These are phyloP conservation scores for Coptotermes formosanus DNA, from an alignment of 1,140 invertebrate genomes.

Conservation along the genomic window DNA sequence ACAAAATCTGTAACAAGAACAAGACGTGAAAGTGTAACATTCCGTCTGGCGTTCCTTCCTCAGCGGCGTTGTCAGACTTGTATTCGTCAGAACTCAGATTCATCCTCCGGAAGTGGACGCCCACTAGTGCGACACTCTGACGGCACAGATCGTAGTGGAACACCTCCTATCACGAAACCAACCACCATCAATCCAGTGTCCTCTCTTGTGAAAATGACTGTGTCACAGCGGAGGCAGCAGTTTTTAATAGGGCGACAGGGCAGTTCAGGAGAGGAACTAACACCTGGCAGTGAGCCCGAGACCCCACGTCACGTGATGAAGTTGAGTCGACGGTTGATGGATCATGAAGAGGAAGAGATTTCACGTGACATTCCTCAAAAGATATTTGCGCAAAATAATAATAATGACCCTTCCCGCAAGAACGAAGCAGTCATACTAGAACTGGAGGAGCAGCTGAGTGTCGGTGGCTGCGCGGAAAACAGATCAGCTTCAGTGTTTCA, in stretches of 20 bases:
- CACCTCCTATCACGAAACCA: not conserved
- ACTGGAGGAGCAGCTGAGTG: constrained; percentile 28
- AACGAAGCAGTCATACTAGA: constrained; percentile 29
- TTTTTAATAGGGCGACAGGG: constrained; percentile 28
- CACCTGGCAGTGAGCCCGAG: constrained; percentile 23
- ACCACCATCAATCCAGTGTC: not conserved
- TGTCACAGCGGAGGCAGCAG: constrained; percentile 25
- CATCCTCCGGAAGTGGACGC: constrained; percentile 41
- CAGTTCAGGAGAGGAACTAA: constrained; percentile 31
- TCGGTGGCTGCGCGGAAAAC: not conserved
- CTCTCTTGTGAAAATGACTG: not conserved
- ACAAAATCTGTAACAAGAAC: not conserved
- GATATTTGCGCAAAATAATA: not conserved
- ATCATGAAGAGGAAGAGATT: not conserved
- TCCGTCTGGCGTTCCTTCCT: constrained; percentile 39
- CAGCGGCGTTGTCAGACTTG: constrained; percentile 41
- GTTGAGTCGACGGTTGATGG: not conserved
- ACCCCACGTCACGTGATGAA: constrained; percentile 6
- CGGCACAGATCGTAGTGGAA: not conserved
- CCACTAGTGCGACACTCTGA: constrained; percentile 37
- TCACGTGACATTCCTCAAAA: not conserved
- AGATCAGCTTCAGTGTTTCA: constrained; percentile 30
- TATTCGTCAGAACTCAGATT: constrained; percentile 43
- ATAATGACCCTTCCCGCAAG: not conserved
- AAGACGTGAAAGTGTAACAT: constrained; percentile 41